Evolutionary conservation across 2,888 invertebrate genomes (phyloP).

Genomic region (Apantesis nais): DNA sequence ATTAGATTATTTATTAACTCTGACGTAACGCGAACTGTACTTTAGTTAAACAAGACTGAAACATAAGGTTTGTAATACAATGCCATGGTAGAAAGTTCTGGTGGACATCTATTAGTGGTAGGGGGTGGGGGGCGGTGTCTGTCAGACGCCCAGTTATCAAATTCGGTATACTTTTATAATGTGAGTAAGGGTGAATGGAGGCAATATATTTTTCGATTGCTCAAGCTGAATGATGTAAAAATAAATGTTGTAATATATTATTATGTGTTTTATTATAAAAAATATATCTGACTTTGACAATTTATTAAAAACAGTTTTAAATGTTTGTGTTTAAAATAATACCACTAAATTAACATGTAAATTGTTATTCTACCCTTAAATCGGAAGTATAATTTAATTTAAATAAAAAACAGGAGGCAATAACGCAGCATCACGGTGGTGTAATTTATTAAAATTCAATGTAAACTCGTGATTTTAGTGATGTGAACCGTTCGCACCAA

Average conservation of each 20-base stretch:
- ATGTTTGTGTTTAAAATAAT: no score
- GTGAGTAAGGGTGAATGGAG: constrained; percentile 19
- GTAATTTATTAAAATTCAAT: no score
- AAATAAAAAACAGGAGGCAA: no score
- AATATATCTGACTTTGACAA: no score
- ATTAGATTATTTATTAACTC: constrained; percentile 2
- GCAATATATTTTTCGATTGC: constrained; percentile 58
- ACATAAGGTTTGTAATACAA: constrained; percentile 16
- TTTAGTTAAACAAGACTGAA: constrained; percentile 21
- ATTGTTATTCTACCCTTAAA: no score
- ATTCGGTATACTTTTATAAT: constrained; percentile 42
- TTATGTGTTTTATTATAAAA: constrained; percentile 39
- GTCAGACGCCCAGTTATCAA: constrained; percentile 26
- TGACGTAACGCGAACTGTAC: constrained; percentile 1
- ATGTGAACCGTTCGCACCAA: no score
- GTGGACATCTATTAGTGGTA: constrained; percentile 1
- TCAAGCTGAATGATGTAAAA: constrained; percentile 39
- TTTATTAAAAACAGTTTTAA: no score
- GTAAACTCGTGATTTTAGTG: no score
- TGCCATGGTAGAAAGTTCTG: constrained; percentile 7
- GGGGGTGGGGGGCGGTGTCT: constrained; percentile 4
- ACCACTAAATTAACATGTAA: no score
- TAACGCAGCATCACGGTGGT: no score
- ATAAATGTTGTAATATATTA: constrained; percentile 55
- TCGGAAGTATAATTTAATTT: no score